Evolutionary conservation across 2,888 invertebrate genomes (phyloP), one percentile per base, ranked within the genome.

Genomic region (Amiota mariae): DNA sequence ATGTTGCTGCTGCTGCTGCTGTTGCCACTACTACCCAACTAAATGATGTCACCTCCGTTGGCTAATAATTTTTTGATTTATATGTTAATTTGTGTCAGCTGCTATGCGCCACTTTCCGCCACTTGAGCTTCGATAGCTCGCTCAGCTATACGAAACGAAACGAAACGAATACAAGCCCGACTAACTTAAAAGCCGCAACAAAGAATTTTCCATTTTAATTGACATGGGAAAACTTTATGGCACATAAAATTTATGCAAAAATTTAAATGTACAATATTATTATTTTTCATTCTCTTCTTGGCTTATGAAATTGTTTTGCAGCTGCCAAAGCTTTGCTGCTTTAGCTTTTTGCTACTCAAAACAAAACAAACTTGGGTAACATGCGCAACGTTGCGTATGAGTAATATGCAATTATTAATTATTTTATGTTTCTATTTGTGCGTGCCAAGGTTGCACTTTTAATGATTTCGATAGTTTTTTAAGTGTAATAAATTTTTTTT

Each of bases 121-220:
- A 59, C 59, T 59, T 59, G 59, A 59, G 18, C 36, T 36, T 36
- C 36, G 36, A 36, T 36, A 36, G 36, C 36, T 36, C 36, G 36
- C 36, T 6, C 36, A 36, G 36, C 36, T 36, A 36, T 36, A 24
- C 24, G 36, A 36, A 36, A 36, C 36, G 36, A 36, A 36, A 24
- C 24, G 36, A 36, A 36, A 36, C 36, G 36, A 36, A 36, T 36
- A 72, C 49, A 73, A 61, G 49, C 56, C 67, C 11, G 63, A 24
- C 36, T 36, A 67, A 73, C 72, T 73, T 36, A 64, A 24, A 59
- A 75, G 79, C 82, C 85, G 82, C 82, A 82, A 85, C 82, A 82
- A 82, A 82, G 83, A 64, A 72, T 51, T 72, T 72, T 72, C 56
- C 64, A 72, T 51, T 68, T 67, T 67, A 73, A 76, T 76, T 67